Evolutionary conservation across 2,888 invertebrate species (phyloP).

Genomic region (Diplazon laetatorius): DNA sequence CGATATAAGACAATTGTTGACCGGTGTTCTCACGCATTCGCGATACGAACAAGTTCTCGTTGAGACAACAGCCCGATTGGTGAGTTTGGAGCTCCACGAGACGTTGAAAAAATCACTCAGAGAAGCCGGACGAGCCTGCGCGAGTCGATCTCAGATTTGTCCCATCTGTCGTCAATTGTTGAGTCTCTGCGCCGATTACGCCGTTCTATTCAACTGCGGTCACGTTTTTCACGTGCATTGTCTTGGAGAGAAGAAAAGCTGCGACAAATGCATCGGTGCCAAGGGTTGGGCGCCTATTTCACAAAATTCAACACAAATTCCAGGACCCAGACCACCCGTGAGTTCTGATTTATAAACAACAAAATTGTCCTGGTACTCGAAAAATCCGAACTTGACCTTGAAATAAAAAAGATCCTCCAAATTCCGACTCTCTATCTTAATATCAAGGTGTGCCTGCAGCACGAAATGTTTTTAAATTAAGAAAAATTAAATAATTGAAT

Average conservation of each 20-base stretch:
- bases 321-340: constrained; percentile 71
- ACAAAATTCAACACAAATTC: constrained; percentile 71
- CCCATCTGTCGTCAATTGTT: constrained; percentile 77
- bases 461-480: no score
- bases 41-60: constrained; percentile 89
- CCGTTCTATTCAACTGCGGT: constrained; percentile 78
- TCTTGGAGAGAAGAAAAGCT: constrained; percentile 77
- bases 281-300: constrained; percentile 79
- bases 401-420: no score
- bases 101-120: constrained; percentile 78
- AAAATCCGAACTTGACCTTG: no score
- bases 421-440: no score
- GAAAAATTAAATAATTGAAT: no score
- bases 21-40: constrained; percentile 90
- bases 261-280: constrained; percentile 78
- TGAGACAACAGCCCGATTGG: constrained; percentile 86
- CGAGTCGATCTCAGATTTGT: constrained; percentile 75
- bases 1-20: constrained; percentile 85
- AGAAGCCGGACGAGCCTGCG: constrained; percentile 77
- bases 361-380: no score
- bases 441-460: no score
- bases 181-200: constrained; percentile 75
- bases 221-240: constrained; percentile 80
- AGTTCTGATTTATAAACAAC: constrained; percentile 37
- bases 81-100: constrained; percentile 88